phyloP scores from a whole-genome alignment of 2,888 invertebrate species.

The Noctua comes region DNA sequence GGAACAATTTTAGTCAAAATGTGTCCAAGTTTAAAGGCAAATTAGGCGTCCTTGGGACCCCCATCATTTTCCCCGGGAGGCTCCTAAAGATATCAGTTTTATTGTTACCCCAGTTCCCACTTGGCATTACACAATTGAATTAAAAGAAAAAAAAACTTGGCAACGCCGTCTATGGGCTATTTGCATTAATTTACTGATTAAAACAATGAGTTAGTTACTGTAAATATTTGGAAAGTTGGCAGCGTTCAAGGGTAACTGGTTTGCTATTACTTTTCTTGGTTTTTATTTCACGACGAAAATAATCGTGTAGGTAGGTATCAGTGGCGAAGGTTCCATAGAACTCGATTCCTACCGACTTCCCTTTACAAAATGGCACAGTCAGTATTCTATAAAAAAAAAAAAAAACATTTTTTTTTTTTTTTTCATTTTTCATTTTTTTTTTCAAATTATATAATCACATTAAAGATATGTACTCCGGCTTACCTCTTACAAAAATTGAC shows the following conservation, averaged over 20 bases:
- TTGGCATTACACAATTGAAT: conserved; percentile 35
- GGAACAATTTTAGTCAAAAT: conserved; percentile 32
- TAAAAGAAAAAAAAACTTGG: conserved; percentile 37
- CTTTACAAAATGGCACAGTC: too few relatives aligned
- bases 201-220: conserved; percentile 11
- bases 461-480: too few relatives aligned
- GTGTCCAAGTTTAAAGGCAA: conserved; percentile 17
- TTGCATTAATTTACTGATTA: conserved; percentile 46
- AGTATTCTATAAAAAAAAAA: too few relatives aligned
- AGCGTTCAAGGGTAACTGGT: conserved; percentile 14
- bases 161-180: conserved; percentile 21
- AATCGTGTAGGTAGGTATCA: background rate
- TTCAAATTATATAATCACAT: too few relatives aligned
- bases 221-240: conserved; percentile 21
- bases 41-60: conserved; percentile 15
- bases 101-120: conserved; percentile 27
- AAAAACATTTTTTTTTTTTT: too few relatives aligned
- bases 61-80: conserved; percentile 4
- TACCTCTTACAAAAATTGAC: too few relatives aligned
- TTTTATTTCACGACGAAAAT: background rate
- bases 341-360: too few relatives aligned
- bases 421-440: too few relatives aligned
- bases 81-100: conserved; percentile 46
- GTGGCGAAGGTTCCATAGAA: too few relatives aligned
- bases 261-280: background rate